Evolutionary conservation across 1,140 invertebrate species (phyloP), one percentile per base, ranked within the genome.

Genomic region (Callitettix versicolor): DNA sequence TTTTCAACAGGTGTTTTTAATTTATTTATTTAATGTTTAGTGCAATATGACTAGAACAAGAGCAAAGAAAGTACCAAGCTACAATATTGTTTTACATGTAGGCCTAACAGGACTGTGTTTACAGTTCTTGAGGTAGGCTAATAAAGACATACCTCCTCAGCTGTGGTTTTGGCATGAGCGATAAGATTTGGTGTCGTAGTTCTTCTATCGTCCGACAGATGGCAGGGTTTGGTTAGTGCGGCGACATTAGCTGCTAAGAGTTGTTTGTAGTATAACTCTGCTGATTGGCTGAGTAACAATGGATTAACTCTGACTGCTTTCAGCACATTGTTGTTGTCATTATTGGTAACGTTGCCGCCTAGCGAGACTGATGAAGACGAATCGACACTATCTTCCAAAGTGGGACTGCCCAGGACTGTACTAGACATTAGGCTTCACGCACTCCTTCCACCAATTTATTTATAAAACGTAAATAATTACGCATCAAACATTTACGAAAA

Each of bases 171-270:
- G 24, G 40, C 33, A 33, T 55, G 43, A 9, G 26, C 9, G 26
- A 30, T 30, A 30, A 30, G 26, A 30, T 30, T 3, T 30, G 26
- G 26, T 30, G 26, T 30, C 3, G 50, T 53, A 22, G 47, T 43
- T 44, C 48, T 22, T 18, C 40, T 20, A 18, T 30, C 20, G 34
- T 46, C 50, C 24, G 43, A 43, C 24, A 48, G 43, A 21, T 24
- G 34, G 30, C 56, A 50, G 17, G 57, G 52, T 41, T 58, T 59
- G 12, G 53, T 55, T 12, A 63, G 46, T 14, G 49, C 52, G n/a
- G 61, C 61, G 3, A 63, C 61, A 43, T 63, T 63, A 11, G 62
- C 62, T 5, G 64, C 64, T 14, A 65, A 42, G 33, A 65, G 54
- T 33, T 62, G 60, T 43, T 65, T 65, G 50, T 65, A 65, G 56